Evolutionary conservation across 2,888 invertebrate genomes (phyloP), one percentile per base, ranked within the genome.

Genomic region (Caenorhabditis afra): DNA sequence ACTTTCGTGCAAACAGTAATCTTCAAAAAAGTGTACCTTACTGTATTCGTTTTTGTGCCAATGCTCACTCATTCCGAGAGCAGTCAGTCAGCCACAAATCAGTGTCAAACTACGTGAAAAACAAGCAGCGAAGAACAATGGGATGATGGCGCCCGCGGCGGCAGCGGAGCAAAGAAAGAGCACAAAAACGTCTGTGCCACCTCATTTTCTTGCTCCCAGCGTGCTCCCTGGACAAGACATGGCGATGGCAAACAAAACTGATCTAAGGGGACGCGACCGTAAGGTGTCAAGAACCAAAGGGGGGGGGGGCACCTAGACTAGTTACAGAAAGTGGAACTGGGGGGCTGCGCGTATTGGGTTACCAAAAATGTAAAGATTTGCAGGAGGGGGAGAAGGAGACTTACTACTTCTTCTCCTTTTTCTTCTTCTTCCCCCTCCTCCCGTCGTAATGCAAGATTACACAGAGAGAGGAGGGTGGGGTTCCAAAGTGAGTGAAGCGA

Each of bases 251-350:
- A 57, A 66, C 16, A 66, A 4, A 53, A 65, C 22, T 10, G 20
- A 41, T 41, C 41, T 41, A 14, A 14, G 41, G 14, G 41, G 12
- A n/a, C n/a, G n/a, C n/a, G 41, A 41, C 12, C 41, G 57, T 66
- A 66, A 66, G 66, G 66, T 66, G 66, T 66, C 66, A 66, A 66
- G 49, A 66, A 66, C 57, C 66, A 57, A 47, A 52, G 23, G n/a
- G n/a, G n/a, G n/a, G n/a, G n/a, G n/a, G n/a, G n/a, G n/a, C n/a
- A n/a, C n/a, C 52, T 29, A 29, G 29, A 29, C 29, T 29, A 29
- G 29, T 29, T 29, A 29, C 41, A 11, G 41, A 11, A 14, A 11
- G 41, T 14, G 41, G 14, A 11, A 41, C 7, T 8, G 41, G 14
- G 41, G 14, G 41, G 11, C 12, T 2, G 7, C 11, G 41, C 22